A percentile compares a stretch with the other conserved stretches of the same genome.
phyloP scores from a whole-genome alignment of 2,113 vertebrate genomes.

The Anhinga rufa region DNA sequence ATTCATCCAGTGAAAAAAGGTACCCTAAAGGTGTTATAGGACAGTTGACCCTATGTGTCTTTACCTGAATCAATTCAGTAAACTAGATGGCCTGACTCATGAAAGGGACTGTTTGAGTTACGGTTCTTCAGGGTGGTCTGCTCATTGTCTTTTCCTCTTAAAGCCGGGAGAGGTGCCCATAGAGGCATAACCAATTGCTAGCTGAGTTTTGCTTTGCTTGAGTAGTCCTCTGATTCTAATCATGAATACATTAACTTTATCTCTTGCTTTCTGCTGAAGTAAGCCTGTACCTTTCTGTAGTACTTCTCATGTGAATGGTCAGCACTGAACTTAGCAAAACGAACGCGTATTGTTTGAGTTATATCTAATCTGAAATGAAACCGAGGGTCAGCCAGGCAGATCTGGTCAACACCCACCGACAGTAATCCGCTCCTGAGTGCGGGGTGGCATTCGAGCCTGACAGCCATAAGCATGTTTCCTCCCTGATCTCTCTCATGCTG shows the following conservation, averaged over 20 bases:
- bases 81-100: neutral
- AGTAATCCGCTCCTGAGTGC: accelerated
- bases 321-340: neutral
- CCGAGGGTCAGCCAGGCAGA: neutral
- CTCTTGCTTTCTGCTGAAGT: neutral
- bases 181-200: neutral
- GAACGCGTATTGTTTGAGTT: neutral
- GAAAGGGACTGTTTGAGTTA: neutral
- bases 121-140: accelerated
- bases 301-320: neutral
- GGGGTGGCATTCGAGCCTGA: neutral
- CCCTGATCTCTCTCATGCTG: neutral
- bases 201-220: neutral
- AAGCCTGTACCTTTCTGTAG: neutral
- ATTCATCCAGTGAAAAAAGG: neutral
- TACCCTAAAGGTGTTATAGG: neutral
- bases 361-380: neutral
- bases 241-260: neutral
- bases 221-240: neutral
- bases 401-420: neutral
- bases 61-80: neutral
- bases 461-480: neutral
- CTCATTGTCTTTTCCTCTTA: neutral
- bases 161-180: neutral
- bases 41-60: neutral